These are phyloP conservation scores for Turritopsis dohrnii DNA, from an alignment of 30 jellyfish, hydroid and myxozoan genomes.

Conservation along the genomic window DNA sequence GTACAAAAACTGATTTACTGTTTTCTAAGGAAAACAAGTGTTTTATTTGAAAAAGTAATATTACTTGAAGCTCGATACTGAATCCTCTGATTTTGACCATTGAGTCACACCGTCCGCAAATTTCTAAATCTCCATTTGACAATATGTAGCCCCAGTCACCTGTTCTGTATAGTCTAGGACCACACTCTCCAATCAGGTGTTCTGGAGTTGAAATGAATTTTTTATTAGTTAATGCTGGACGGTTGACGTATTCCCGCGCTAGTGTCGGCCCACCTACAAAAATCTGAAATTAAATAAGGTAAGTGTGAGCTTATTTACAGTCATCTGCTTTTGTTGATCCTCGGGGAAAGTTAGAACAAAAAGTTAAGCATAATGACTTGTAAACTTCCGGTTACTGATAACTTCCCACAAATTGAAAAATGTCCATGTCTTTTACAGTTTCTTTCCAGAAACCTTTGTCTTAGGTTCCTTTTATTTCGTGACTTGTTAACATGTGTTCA, in stretches of 20 bases:
- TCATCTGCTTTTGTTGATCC: too few relatives aligned
- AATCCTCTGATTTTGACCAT: conserved; percentile 89
- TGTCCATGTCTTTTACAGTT: too few relatives aligned
- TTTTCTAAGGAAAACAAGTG: too few relatives aligned
- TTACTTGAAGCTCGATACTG: conserved; percentile 84
- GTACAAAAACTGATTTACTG: not conserved
- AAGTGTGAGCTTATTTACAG: too few relatives aligned
- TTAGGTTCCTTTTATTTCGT: too few relatives aligned
- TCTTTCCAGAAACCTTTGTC: not conserved
- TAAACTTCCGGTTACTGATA: too few relatives aligned
- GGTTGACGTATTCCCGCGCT: conserved; percentile 73
- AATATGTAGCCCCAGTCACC: conserved; percentile 93
- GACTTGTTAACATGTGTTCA: too few relatives aligned
- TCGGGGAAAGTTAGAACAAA: too few relatives aligned
- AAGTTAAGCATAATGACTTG: too few relatives aligned
- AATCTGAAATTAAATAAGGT: conserved; percentile 46
- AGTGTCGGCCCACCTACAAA: conserved; percentile 89
- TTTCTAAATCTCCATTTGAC: conserved; percentile 83
- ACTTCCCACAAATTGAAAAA: too few relatives aligned
- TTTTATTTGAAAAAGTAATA: too few relatives aligned
- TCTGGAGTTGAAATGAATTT: conserved; percentile 50
- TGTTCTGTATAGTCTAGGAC: conserved; percentile 58
- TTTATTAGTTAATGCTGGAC: conserved; percentile 59
- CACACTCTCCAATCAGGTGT: conserved; percentile 31
- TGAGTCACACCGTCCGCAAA: conserved; percentile 87